A percentile compares a stretch with the other conserved stretches of the same genome.
These are phyloP conservation scores for Acrobasis suavella DNA, from an alignment of 2,888 invertebrate species.

Conservation along the genomic window DNA sequence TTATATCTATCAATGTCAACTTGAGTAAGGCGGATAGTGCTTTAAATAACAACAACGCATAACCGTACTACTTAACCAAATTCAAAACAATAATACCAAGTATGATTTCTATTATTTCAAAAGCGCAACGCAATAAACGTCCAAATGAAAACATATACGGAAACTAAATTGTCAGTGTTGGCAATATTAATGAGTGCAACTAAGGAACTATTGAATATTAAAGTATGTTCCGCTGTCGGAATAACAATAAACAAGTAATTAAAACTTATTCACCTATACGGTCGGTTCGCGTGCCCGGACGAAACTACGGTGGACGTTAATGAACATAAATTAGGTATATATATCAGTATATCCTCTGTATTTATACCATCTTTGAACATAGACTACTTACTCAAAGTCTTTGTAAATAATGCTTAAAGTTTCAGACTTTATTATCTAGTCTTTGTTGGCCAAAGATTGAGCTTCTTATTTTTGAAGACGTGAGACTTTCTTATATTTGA, in stretches of 20 bases:
- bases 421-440: slow-evolving; percentile 4
- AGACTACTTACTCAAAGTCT: slow-evolving; percentile 5
- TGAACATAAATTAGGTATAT: slow-evolving; percentile 53
- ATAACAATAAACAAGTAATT: slow-evolving; percentile 59
- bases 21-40: too few species aligned
- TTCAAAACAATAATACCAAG: background rate
- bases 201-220: slow-evolving; percentile 38
- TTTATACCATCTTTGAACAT: slow-evolving; percentile 43
- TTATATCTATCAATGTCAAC: too few species aligned
- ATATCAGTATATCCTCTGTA: slow-evolving; percentile 42
- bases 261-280: slow-evolving; percentile 63
- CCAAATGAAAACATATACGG: background rate
- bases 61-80: background rate
- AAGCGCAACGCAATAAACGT: background rate
- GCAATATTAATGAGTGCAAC: slow-evolving; percentile 19
- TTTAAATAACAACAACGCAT: background rate
- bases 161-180: background rate
- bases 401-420: slow-evolving; percentile 18
- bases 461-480: too few species aligned
- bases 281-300: slow-evolving; percentile 57
- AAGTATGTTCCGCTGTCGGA: slow-evolving; percentile 31
- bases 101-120: background rate
- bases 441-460: too few species aligned
- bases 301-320: slow-evolving; percentile 51
- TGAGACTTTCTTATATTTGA: too few species aligned